These are phyloP conservation scores for Frieseomelitta varia DNA, from an alignment of 1,140 invertebrate genomes.

Conservation along the genomic window DNA sequence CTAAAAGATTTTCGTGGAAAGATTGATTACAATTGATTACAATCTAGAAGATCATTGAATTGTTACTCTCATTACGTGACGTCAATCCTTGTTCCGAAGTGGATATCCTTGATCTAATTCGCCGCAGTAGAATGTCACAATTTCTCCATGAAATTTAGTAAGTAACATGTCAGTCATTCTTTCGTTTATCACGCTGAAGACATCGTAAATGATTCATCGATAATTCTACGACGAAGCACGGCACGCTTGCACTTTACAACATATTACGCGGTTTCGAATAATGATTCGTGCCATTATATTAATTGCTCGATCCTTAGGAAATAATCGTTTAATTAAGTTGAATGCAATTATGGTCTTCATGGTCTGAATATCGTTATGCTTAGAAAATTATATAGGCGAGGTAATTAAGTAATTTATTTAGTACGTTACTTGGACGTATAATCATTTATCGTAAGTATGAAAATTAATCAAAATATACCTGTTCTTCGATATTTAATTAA, in stretches of 20 bases:
- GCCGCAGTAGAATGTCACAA: constrained; percentile 5
- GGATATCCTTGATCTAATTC: constrained; percentile 57
- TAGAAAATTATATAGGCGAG: background rate
- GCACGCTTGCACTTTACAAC: background rate
- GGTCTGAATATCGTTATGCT: constrained; percentile 7
- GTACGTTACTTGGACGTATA: background rate
- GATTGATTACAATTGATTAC: background rate
- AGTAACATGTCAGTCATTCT: constrained; percentile 8
- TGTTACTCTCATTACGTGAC: constrained; percentile 42
- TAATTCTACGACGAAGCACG: background rate
- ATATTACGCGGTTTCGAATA: background rate
- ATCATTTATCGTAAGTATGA: background rate
- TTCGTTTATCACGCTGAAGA: background rate
- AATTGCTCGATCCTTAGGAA: background rate
- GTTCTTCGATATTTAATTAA: background rate
- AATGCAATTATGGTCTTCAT: background rate
- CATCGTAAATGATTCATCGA: background rate
- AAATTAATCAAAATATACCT: background rate
- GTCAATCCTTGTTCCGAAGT: background rate
- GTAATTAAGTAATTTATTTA: constrained; percentile 4
- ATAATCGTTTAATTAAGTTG: constrained; percentile 11
- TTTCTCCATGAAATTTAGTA: constrained; percentile 17
- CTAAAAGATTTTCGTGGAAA: background rate
- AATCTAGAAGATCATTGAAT: constrained; percentile 8
- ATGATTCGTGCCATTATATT: background rate